A percentile compares a stretch with the other conserved stretches of the same genome.
phyloP scores from a whole-genome alignment of 2,113 vertebrate species.

The Cyanoderma ruficeps region DNA sequence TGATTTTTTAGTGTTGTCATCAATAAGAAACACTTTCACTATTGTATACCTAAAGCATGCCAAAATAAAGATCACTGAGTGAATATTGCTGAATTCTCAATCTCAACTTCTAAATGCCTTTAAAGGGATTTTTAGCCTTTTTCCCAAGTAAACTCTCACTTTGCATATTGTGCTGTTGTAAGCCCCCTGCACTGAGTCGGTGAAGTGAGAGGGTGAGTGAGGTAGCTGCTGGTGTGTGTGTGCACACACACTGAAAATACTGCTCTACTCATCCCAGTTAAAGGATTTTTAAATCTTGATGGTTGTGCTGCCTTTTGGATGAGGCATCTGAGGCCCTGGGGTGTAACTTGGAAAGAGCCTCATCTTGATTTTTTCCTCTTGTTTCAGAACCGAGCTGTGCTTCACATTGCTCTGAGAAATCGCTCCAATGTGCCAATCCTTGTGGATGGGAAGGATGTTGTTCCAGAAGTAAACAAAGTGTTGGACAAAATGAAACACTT shows the following conservation, averaged over 20 bases:
- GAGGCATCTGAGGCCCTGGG: neutral
- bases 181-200: neutral
- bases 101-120: neutral
- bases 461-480: constrained; percentile 92
- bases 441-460: constrained; percentile 91
- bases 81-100: neutral
- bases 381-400: constrained; percentile 89
- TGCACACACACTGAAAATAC: neutral
- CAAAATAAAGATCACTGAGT: neutral
- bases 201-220: neutral
- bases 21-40: neutral
- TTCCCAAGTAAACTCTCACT: neutral
- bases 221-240: neutral
- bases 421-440: constrained; percentile 86
- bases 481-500: constrained; percentile 96
- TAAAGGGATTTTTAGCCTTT: neutral
- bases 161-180: neutral
- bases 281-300: neutral
- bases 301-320: neutral
- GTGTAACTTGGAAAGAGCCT: neutral
- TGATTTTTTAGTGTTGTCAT: neutral
- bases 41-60: neutral
- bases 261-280: neutral
- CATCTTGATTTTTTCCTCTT: neutral
- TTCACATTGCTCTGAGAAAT: constrained; percentile 94